Evolutionary conservation across 2,113 vertebrate species (phyloP).

Genomic region (Nasalis larvatus): DNA sequence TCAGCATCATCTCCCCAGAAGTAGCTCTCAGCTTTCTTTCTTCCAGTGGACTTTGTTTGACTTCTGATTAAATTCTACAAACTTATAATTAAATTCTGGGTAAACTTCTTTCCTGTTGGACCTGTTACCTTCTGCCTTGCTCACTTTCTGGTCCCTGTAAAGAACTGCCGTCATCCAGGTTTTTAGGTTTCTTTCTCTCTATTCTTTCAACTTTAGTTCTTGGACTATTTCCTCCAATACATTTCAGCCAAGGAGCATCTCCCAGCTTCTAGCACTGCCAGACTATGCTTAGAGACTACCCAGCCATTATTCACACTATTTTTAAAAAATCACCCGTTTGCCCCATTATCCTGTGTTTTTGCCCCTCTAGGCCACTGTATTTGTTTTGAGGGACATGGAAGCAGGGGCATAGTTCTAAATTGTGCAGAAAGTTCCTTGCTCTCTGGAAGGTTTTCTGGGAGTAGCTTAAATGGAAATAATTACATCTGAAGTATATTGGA

Average conservation of each 20-base stretch:
- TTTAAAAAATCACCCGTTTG: not conserved
- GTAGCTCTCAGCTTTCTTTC: slow-evolving; percentile 43
- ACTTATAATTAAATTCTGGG: slow-evolving; percentile 23
- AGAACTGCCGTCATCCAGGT: not conserved
- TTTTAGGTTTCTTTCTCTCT: slow-evolving; percentile 22
- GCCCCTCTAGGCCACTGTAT: not conserved
- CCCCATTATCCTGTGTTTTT: not conserved
- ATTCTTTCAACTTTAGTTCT: slow-evolving; percentile 19
- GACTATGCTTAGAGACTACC: not conserved
- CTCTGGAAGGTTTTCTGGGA: slow-evolving; percentile 70
- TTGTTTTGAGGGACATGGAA: slow-evolving; percentile 57
- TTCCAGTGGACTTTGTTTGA: slow-evolving; percentile 49
- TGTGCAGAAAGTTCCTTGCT: slow-evolving; percentile 60
- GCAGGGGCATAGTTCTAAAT: slow-evolving; percentile 36
- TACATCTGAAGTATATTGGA: slow-evolving; percentile 38
- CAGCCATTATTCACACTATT: not conserved
- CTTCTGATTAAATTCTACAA: slow-evolving; percentile 4
- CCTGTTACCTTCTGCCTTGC: slow-evolving; percentile 15
- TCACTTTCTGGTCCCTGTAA: not conserved
- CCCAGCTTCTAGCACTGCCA: not conserved
- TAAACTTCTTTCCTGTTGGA: not conserved
- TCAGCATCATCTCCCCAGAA: slow-evolving; percentile 26
- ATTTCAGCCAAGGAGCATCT: not conserved
- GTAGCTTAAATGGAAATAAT: not conserved
- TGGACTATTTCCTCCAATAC: not conserved